Conservation (phyloP, 2,113 vertebrate genomes). For the Ailurus styani region DNA sequence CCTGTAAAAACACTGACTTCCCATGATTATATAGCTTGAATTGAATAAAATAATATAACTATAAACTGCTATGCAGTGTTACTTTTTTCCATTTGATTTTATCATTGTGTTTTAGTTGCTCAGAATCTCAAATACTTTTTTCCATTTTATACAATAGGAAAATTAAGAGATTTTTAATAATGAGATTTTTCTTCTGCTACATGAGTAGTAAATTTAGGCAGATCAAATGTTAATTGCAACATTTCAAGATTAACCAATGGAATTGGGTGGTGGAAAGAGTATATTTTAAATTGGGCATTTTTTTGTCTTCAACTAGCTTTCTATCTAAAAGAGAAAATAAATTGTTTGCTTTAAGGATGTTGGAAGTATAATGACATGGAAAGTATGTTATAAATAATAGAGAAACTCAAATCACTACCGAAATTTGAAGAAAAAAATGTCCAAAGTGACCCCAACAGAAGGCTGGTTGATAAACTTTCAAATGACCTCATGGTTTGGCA, state of each 20-base stretch:
- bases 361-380: neutral
- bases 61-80: neutral
- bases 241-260: neutral
- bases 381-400: neutral
- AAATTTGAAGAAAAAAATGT: neutral
- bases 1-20: neutral
- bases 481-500: neutral
- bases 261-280: neutral
- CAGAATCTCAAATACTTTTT: neutral
- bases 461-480: neutral
- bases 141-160: neutral
- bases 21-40: neutral
- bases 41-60: neutral
- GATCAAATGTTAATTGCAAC: neutral
- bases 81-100: neutral
- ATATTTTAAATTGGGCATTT: neutral
- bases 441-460: neutral
- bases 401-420: neutral
- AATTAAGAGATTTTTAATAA: neutral
- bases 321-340: conserved; percentile 23
- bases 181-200: neutral
- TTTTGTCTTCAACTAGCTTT: neutral
- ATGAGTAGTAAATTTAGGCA: neutral
- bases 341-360: neutral
- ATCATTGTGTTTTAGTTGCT: neutral